phyloP scores from a whole-genome alignment of 2,113 vertebrate species.

The Trogon surrucura region DNA sequence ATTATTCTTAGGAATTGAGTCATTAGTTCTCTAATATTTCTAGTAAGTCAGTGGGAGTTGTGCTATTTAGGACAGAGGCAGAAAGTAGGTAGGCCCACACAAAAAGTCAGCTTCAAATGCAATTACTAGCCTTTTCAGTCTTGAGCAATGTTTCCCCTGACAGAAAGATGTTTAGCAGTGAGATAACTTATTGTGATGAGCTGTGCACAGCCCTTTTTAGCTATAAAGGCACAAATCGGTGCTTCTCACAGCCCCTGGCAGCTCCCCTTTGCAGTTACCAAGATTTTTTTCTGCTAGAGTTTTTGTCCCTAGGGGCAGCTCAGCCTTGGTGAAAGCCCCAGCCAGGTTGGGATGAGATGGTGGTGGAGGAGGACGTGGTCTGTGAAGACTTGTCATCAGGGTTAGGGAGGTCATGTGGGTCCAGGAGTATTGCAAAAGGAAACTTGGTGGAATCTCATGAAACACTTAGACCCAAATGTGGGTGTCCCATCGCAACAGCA shows the following conservation, averaged over 20 bases:
- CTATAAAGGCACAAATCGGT: background rate
- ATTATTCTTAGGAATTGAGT: conserved; percentile 69
- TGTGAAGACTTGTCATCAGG: background rate
- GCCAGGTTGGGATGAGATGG: background rate
- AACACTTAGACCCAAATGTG: background rate
- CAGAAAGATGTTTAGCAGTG: conserved; percentile 5
- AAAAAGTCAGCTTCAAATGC: background rate
- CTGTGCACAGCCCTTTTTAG: background rate
- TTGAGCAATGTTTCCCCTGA: conserved; percentile 42
- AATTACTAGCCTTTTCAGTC: background rate
- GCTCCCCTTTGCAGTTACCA: background rate
- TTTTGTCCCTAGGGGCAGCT: background rate
- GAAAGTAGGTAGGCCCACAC: background rate
- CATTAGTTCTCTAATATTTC: conserved; percentile 63
- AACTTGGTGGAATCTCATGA: background rate
- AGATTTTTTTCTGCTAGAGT: background rate
- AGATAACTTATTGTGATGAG: conserved; percentile 28
- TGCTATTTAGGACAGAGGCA: conserved; percentile 38
- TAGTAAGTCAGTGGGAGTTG: conserved; percentile 59
- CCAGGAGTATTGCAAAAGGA: background rate
- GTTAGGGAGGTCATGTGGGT: background rate
- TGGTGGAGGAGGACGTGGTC: background rate
- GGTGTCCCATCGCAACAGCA: background rate
- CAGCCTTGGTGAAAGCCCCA: background rate
- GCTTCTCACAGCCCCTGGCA: background rate